Evolutionary conservation across 2,888 invertebrate species (phyloP).

Genomic region (Uloborus plumipes): DNA sequence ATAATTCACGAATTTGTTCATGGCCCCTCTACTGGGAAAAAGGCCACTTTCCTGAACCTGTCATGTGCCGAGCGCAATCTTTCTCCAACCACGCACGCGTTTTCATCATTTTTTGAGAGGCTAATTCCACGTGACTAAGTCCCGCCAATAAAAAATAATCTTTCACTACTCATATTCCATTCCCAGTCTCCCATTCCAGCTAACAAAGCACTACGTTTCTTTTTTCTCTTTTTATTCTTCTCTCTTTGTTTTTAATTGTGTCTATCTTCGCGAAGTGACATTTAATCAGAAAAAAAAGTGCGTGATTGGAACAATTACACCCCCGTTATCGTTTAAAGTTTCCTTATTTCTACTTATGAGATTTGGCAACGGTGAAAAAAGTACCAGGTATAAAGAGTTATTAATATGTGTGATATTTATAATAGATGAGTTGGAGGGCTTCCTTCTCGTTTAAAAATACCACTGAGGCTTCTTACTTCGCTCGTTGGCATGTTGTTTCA

Average conservation of each 20-base stretch:
- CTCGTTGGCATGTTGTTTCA: conserved; percentile 28
- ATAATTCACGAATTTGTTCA: background rate
- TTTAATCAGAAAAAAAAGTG: background rate
- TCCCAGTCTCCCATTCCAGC: background rate
- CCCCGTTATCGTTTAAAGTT: background rate
- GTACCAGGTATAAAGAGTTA: conserved; percentile 46
- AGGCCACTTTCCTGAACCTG: conserved; percentile 11
- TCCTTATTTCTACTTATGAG: conserved; percentile 5
- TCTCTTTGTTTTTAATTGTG: too few species aligned
- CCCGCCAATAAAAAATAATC: conserved; percentile 18
- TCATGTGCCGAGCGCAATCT: conserved; percentile 14
- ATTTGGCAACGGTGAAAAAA: conserved; percentile 24
- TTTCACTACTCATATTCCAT: conserved; percentile 19
- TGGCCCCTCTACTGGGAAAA: conserved; percentile 9
- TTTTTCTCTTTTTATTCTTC: background rate
- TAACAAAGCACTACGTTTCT: background rate
- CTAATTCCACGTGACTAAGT: conserved; percentile 11
- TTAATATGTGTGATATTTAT: conserved; percentile 48
- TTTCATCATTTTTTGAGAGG: conserved; percentile 26
- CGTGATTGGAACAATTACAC: background rate
- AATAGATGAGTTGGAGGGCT: conserved; percentile 20
- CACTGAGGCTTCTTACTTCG: conserved; percentile 14
- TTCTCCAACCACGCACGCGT: conserved; percentile 23
- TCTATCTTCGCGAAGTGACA: too few species aligned
- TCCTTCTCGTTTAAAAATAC: conserved; percentile 26